Evolutionary conservation across 1,140 invertebrate species (phyloP), one percentile per base, ranked within the genome.

Genomic region (Nephotettix cincticeps): DNA sequence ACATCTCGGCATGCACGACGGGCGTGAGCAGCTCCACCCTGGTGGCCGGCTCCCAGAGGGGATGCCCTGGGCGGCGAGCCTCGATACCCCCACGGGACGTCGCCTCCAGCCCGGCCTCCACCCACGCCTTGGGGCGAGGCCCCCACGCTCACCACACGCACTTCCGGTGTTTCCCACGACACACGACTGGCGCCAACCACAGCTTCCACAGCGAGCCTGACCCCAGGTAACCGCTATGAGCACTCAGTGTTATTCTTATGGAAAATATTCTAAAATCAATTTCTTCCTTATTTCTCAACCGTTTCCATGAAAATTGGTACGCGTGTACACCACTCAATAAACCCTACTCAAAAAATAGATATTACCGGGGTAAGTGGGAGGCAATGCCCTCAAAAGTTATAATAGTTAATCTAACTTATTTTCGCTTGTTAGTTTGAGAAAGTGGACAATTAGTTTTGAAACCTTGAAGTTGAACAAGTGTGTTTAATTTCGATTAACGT

Each of bases 151-250:
- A 58, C 14, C 56, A 27, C 27, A 23, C 56, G 28, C 56, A 61
- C 36, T 67, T 67, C 64, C 64, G 64, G n/a, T 67, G 64, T 21
- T 67, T 67, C 27, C 36, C 32, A 13, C n/a, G 64, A 21, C 36
- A 43, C 28, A 58, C 54, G 14, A 19, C 27, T 9, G 25, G 4
- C 28, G 56, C 23, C 6, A 25, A 65, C 17, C n/a, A 27, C 29
- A 72, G 73, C 29, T 75, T 71, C 67, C 69, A 75, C 69, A 75
- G 73, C 27, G 73, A 75, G 40, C 73, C 73, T 0, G 73, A 75
- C 32, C 72, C 64, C n/a, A 65, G 71, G 73, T 73, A 30, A 65
- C 1, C 28, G 9, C 28, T n/a, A 61, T 21, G 6, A 61, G n/a
- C n/a, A n/a, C n/a, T n/a, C n/a, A n/a, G n/a, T n/a, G n/a, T n/a